Evolutionary conservation across 2,797 vertebrate genomes (phyloP), one percentile per base, ranked within the genome.

Genomic region (Discoglossus pictus): DNA sequence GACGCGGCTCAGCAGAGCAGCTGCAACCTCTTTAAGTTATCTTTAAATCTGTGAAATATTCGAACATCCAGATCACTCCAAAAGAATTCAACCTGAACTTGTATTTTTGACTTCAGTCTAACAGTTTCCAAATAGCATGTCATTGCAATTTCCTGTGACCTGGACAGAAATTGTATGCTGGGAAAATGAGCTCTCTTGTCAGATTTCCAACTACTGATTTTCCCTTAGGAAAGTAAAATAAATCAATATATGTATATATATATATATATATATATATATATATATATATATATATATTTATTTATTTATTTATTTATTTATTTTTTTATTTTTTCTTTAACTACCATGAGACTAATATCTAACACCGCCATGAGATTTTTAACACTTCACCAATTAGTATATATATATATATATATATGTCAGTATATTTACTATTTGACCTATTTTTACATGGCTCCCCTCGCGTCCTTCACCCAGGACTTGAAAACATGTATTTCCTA

Each of bases 141-240:
- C 76, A 60, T 25, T 55, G 73, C 60, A 48, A 39, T 81, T 85
- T 85, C 77, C 74, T 72, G 79, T 36, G 72, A 79, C 59, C 39
- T n/a, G 59, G 83, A 75, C 72, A 71, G 72, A 78, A 47, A 35
- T 73, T 79, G n/a, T n/a, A 83, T 79, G 78, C 78, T 78, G 80
- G 83, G 78, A 82, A 84, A 76, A 68, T 1, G 16, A 2, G 61
- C 68, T 74, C 76, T 78, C 72, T 75, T 84, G 67, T 73, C 75
- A 73, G 60, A 70, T 73, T 81, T 82, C 80, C 78, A 79, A 73
- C 73, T 54, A 59, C 53, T 66, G 56, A 61, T 75, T 79, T 79
- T 82, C 75, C 72, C 76, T 5, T 18, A 82, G 74, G 78, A 80
- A 79, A 74, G 60, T 67, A 74, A 62, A 79, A 76, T 78, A 46